Evolutionary conservation across 2,113 vertebrate genomes (phyloP).

Genomic region (Geothlypis trichas): DNA sequence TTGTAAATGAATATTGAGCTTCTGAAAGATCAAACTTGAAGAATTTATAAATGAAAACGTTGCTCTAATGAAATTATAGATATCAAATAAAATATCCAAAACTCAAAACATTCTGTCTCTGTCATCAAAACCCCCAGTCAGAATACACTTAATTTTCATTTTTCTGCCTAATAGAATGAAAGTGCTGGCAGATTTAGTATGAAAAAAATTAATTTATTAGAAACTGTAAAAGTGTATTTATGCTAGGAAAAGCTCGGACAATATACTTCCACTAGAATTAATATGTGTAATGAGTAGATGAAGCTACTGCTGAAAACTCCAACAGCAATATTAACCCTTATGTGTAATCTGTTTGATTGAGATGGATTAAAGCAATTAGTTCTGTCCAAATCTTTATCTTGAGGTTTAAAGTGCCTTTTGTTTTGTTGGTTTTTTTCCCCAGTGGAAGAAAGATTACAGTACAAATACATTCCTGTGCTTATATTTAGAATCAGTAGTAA

Average conservation of each 20-base stretch:
- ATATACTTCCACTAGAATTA: background rate
- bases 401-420: background rate
- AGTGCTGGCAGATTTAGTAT: background rate
- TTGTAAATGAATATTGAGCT: background rate
- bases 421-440: too few species aligned
- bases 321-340: background rate
- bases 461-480: background rate
- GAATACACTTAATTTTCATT: background rate
- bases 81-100: background rate
- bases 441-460: background rate
- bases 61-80: background rate
- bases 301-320: background rate
- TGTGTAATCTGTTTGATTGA: background rate
- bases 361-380: background rate
- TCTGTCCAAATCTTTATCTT: background rate
- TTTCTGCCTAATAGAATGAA: background rate
- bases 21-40: background rate
- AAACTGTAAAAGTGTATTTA: background rate
- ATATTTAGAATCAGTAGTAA: background rate
- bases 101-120: background rate
- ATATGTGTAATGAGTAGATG: background rate
- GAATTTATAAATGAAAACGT: background rate
- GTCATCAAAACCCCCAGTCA: accelerated
- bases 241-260: background rate
- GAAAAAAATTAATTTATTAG: background rate